These are phyloP conservation scores for Noctua fimbriata DNA, from an alignment of 2,888 invertebrate species.

Conservation along the genomic window DNA sequence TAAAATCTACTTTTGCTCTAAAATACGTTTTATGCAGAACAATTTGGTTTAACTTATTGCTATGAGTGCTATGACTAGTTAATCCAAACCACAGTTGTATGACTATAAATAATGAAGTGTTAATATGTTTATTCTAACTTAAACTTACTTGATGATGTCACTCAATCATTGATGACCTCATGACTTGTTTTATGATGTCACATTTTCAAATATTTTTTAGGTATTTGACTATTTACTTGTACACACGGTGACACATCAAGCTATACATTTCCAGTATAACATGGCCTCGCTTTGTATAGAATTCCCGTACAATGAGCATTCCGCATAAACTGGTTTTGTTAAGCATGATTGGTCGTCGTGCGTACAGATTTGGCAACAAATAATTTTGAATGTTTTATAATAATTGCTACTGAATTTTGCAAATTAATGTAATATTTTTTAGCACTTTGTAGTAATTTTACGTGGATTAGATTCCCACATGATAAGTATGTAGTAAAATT, in stretches of 20 bases:
- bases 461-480: neutral
- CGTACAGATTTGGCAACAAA: neutral
- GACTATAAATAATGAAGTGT: neutral
- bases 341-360: too few relatives aligned
- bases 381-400: neutral
- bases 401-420: neutral
- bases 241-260: too few relatives aligned
- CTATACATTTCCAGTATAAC: too few relatives aligned
- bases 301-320: too few relatives aligned
- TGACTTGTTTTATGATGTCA: conserved; percentile 21
- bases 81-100: neutral
- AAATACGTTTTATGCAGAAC: neutral
- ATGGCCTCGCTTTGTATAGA: too few relatives aligned
- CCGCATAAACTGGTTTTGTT: too few relatives aligned
- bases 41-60: neutral
- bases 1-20: neutral
- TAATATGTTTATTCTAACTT: neutral
- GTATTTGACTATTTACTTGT: neutral
- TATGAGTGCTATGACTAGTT: neutral
- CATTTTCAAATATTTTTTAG: neutral
- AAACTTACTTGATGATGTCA: conserved; percentile 4
- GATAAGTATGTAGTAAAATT: conserved; percentile 35
- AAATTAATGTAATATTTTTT: neutral
- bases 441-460: conserved; percentile 22
- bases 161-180: conserved; percentile 21